phyloP scores from a whole-genome alignment of 2,113 vertebrate genomes.

The Penelope pileata region DNA sequence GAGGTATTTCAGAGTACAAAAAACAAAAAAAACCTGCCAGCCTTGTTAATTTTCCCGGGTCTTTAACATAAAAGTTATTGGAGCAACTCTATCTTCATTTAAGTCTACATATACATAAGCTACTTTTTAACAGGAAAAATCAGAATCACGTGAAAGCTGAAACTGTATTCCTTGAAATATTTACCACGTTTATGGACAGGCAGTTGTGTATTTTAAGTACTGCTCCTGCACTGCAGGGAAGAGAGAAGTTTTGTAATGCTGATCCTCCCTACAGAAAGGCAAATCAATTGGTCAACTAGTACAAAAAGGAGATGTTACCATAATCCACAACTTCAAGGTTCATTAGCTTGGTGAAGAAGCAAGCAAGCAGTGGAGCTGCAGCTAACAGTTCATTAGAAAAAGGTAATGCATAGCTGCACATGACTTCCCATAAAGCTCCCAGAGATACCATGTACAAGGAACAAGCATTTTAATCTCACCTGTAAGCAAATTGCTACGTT shows the following conservation, averaged over 20 bases:
- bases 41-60: not conserved
- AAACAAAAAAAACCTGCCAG: not conserved
- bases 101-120: not conserved
- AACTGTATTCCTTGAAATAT: not conserved
- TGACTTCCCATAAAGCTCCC: not conserved
- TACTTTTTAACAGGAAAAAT: not conserved
- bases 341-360: not conserved
- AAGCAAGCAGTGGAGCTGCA: not conserved
- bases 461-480: constrained; percentile 75
- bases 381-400: not conserved
- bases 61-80: not conserved
- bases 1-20: not conserved
- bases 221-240: not conserved
- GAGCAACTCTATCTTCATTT: not conserved
- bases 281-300: not conserved
- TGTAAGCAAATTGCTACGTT: constrained; percentile 96
- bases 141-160: not conserved
- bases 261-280: not conserved
- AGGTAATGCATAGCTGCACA: not conserved
- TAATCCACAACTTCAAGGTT: not conserved
- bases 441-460: not conserved
- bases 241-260: not conserved
- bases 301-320: not conserved
- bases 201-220: not conserved
- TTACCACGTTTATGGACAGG: not conserved